phyloP scores from a whole-genome alignment of 2,797 vertebrate genomes.

The Schizopygopsis pylzovi region DNA sequence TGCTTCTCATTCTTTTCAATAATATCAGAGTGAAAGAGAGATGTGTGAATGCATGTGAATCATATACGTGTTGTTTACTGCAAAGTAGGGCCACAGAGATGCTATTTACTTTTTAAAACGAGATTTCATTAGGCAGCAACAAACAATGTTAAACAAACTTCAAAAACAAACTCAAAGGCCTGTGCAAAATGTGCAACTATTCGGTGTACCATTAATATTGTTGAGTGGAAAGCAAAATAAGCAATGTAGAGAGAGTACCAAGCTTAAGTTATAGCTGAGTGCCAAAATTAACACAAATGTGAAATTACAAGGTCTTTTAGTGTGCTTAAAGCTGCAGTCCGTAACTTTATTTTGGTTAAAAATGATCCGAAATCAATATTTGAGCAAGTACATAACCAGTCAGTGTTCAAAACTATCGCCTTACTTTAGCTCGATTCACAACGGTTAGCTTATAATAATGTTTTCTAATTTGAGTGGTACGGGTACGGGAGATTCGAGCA shows the following conservation, averaged over 20 bases:
- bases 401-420: too few species aligned
- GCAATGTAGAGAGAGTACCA: not conserved
- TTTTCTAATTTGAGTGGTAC: too few species aligned
- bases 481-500: too few species aligned
- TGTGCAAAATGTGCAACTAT: not conserved
- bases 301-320: not conserved
- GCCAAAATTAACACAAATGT: not conserved
- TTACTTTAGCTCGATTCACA: too few species aligned
- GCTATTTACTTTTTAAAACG: not conserved
- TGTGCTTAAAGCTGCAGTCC: not conserved
- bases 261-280: not conserved
- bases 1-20: conserved; percentile 37
- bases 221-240: not conserved
- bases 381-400: too few species aligned
- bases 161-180: not conserved
- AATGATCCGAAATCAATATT: too few species aligned
- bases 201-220: not conserved
- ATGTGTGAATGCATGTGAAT: not conserved
- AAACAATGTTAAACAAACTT: not conserved
- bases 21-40: conserved; percentile 37
- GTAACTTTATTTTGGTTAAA: too few species aligned
- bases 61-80: conserved; percentile 8
- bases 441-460: too few species aligned
- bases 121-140: too few species aligned
- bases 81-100: not conserved